Evolutionary conservation across 1,140 invertebrate genomes (phyloP).

Genomic region (Periplaneta americana): DNA sequence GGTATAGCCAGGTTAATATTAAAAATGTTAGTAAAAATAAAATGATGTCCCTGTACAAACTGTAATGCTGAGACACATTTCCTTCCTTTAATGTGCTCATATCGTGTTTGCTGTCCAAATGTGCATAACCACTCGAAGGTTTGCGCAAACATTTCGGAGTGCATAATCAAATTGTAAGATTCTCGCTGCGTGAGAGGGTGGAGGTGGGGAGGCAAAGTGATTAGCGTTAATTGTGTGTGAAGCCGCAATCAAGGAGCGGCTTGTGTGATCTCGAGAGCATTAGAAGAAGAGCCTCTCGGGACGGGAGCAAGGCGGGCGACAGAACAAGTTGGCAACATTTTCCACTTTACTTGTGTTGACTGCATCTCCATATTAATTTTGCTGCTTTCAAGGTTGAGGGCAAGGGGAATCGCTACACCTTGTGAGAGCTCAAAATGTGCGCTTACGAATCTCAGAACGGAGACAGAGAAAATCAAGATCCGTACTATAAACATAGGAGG

Average conservation of each 20-base stretch:
- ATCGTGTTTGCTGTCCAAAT: neutral
- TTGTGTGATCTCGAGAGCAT: neutral
- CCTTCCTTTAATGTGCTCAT: neutral
- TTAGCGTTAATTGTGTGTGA: neutral
- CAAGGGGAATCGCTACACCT: no score
- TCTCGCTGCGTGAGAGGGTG: neutral
- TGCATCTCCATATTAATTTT: neutral
- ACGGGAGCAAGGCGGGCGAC: neutral
- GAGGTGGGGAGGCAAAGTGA: no score
- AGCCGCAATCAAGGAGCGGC: neutral
- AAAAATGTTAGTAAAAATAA: no score
- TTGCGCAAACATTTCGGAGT: neutral
- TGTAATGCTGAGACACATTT: neutral
- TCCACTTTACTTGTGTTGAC: neutral
- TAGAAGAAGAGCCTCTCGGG: neutral
- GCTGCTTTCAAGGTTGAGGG: neutral
- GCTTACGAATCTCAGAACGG: no score
- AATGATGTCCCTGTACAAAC: no score
- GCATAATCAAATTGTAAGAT: neutral
- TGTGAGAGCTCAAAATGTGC: no score
- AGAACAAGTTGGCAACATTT: neutral
- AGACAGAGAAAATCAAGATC: no score
- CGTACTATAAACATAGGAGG: no score
- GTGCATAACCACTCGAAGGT: neutral
- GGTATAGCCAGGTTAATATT: no score